Conservation (phyloP, 92 coral and sea anemone genomes). For the Bergia puertoricense region DNA sequence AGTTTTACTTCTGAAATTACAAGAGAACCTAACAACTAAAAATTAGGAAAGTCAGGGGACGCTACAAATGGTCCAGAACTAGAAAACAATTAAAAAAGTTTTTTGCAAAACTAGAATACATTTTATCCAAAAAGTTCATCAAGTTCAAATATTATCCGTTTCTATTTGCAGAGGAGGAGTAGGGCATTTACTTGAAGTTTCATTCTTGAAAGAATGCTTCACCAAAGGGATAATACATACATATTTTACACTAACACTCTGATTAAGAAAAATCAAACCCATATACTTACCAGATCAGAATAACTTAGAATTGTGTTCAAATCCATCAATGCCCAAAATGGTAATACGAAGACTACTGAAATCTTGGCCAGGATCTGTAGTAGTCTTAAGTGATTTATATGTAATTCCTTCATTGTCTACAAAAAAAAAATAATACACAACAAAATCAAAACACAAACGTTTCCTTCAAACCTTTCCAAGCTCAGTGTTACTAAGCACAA, state of each 20-base stretch:
- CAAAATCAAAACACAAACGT: background rate
- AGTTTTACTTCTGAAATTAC: too few relatives aligned
- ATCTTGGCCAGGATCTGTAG: slow-evolving; percentile 76
- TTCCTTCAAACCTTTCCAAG: too few relatives aligned
- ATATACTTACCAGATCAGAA: slow-evolving; percentile 77
- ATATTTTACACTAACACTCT: too few relatives aligned
- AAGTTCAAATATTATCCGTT: background rate
- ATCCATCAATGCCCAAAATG: slow-evolving; percentile 92
- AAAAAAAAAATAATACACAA: slow-evolving; percentile 19
- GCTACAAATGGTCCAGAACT: too few relatives aligned
- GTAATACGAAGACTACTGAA: slow-evolving; percentile 74
- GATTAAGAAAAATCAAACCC: background rate
- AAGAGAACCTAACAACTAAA: too few relatives aligned
- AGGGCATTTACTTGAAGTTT: background rate
- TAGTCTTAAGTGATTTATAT: slow-evolving; percentile 86
- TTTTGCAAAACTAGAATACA: background rate
- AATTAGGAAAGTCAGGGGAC: too few relatives aligned
- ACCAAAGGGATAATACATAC: too few relatives aligned
- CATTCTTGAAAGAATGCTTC: too few relatives aligned
- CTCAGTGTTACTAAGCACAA: too few relatives aligned
- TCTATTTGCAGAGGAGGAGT: background rate
- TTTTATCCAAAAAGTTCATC: too few relatives aligned
- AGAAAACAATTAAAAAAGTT: too few relatives aligned
- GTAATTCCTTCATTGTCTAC: slow-evolving; percentile 85
- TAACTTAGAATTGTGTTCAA: slow-evolving; percentile 67